These are phyloP conservation scores for Cephonodes hylas DNA, from an alignment of 2,888 invertebrate genomes.

Conservation along the genomic window DNA sequence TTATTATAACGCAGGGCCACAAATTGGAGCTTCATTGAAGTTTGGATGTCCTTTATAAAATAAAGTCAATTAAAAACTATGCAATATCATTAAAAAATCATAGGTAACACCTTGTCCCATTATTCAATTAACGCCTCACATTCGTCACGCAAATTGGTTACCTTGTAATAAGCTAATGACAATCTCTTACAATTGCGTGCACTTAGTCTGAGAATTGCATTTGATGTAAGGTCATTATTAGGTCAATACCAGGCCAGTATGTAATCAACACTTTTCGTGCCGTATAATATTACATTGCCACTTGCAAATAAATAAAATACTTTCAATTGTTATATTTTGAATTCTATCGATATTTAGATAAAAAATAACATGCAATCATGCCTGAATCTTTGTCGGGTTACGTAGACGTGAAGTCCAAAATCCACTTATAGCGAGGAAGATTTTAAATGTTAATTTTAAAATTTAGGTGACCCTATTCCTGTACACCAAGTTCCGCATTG, in stretches of 20 bases:
- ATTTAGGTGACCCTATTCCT: no score
- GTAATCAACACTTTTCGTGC: slow-evolving; percentile 3
- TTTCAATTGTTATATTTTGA: neutral
- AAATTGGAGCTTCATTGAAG: no score
- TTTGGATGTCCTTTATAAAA: no score
- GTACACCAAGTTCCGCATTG: no score
- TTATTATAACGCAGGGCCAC: no score
- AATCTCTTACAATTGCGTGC: slow-evolving; percentile 12
- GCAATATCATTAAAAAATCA: slow-evolving; percentile 14
- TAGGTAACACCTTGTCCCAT: neutral
- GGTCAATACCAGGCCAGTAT: slow-evolving; percentile 10
- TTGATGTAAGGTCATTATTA: slow-evolving; percentile 12
- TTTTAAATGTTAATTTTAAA: no score
- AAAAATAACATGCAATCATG: no score
- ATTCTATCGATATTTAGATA: no score
- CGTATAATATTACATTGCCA: slow-evolving; percentile 7
- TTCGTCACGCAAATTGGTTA: slow-evolving; percentile 9
- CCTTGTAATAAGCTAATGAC: slow-evolving; percentile 6
- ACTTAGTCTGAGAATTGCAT: slow-evolving; percentile 12
- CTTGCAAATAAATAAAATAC: neutral
- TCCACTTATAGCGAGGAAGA: no score
- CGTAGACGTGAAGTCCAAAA: no score
- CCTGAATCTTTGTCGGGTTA: no score
- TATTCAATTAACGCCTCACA: neutral
- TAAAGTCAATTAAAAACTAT: neutral